Evolutionary conservation across 2,888 invertebrate genomes (phyloP).

Genomic region (Dichetophora obliterata): DNA sequence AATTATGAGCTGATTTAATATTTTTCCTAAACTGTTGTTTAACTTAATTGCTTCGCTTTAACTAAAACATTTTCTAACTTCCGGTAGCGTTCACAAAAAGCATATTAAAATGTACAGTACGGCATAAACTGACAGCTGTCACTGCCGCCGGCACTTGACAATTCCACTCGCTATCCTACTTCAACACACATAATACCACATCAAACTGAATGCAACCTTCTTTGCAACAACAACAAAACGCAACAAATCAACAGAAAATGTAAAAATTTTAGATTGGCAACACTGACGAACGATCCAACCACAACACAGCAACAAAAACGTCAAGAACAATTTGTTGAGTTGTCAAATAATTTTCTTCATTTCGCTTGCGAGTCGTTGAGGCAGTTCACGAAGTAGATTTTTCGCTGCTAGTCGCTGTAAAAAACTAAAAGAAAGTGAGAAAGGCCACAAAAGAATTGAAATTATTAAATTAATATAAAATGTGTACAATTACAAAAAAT

Average conservation of each 20-base stretch:
- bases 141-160: too few species aligned
- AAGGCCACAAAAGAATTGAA: background rate
- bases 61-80: too few species aligned
- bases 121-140: too few species aligned
- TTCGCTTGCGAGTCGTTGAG: conserved; percentile 17
- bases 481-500: background rate
- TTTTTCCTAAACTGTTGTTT: too few species aligned
- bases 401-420: background rate
- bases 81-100: too few species aligned
- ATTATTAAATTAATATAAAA: background rate
- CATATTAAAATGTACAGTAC: too few species aligned
- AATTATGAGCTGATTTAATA: too few species aligned
- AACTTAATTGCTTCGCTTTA: too few species aligned
- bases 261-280: background rate
- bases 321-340: conserved; percentile 40
- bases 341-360: conserved; percentile 42
- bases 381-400: conserved; percentile 3
- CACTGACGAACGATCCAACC: background rate
- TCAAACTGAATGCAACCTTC: too few species aligned
- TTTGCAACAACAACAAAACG: too few species aligned
- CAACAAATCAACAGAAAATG: background rate
- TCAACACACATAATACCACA: too few species aligned
- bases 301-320: conserved; percentile 1
- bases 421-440: background rate
- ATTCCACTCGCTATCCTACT: too few species aligned